phyloP scores from a whole-genome alignment of 2,797 vertebrate genomes.

The Tenualosa thibaudeaui region DNA sequence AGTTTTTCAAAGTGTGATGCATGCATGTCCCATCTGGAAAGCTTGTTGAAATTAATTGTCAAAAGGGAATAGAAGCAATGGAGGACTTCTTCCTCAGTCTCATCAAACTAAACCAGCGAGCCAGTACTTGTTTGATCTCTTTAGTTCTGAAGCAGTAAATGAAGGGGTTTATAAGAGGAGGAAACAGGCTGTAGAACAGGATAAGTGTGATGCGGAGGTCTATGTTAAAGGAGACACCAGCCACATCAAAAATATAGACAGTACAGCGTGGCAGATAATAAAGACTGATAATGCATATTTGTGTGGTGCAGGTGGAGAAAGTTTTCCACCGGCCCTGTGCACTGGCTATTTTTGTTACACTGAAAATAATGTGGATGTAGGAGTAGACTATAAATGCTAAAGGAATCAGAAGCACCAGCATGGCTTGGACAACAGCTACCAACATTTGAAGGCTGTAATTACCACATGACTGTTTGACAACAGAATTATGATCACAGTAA shows the following conservation, averaged over 20 bases:
- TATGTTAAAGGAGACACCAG: neutral
- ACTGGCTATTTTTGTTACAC: conserved; percentile 61
- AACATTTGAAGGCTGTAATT: conserved; percentile 50
- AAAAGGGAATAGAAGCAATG: neutral
- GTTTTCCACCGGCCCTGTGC: conserved; percentile 56
- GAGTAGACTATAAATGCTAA: conserved; percentile 62
- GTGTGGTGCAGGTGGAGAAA: conserved; percentile 65
- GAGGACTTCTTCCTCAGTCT: neutral
- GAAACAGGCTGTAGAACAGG: conserved; percentile 57
- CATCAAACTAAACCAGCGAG: neutral
- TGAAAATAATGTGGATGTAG: conserved; percentile 60
- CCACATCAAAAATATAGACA: conserved; percentile 25
- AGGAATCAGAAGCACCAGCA: conserved; percentile 59
- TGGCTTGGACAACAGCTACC: conserved; percentile 56
- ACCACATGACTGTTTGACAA: conserved; percentile 64
- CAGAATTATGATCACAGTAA: conserved; percentile 64
- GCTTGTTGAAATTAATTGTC: neutral
- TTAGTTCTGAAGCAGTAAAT: neutral
- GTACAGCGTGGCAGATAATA: conserved; percentile 56
- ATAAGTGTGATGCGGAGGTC: conserved; percentile 47
- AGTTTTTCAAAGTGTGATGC: too few relatives aligned
- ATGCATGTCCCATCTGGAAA: too few relatives aligned
- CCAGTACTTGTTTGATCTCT: conserved; percentile 36
- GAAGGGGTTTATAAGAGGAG: conserved; percentile 44
- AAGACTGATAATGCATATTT: conserved; percentile 62